Evolutionary conservation across 2,888 invertebrate genomes (phyloP), one percentile per base, ranked within the genome.

Genomic region (Eremobia ochroleuca): DNA sequence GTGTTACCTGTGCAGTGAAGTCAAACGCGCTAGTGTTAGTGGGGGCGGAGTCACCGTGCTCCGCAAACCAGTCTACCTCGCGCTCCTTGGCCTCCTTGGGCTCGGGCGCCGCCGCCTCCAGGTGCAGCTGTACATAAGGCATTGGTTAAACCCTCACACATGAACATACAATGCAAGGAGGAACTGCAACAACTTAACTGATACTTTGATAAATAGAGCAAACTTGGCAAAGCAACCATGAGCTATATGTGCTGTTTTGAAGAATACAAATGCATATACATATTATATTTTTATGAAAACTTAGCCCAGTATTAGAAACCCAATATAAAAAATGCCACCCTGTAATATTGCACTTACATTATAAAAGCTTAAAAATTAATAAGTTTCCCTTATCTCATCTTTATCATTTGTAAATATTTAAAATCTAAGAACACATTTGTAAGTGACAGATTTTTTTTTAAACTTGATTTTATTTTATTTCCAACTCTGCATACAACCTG

Each of bases 31-130:
- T 94, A 95, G 92, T 92, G 95, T 97, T 94, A 96, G 93, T 94
- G 91, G 93, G 90, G 85, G 91, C 83, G 52, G 92, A 85, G 88
- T 93, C 93, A 73, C 94, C 94, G 90, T 98, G 97, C 95, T 98
- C 98, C 78, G 98, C 98, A 96, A 99, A 99, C 97, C 99, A 99
- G 96, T 99, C 99, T 87, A 98, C 97, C 96, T 99, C 98, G 85
- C 97, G 97, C 91, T 98, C 97, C 91, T 98, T 98, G 78, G 96
- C 96, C 90, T 98, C 98, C 89, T 97, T 97, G 62, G 97, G 97
- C 89, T 98, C 98, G 70, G 94, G 94, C 31, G 97, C 94, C 31
- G 97, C 97, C 66, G 95, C 92, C 3, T 98, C 98, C 95, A 98
- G 95, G 94, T 98, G 98, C 82, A 98, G 94, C 98, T 98, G 95